Evolutionary conservation across 2,888 invertebrate genomes (phyloP).

Genomic region (Drosophila nr. medialis): DNA sequence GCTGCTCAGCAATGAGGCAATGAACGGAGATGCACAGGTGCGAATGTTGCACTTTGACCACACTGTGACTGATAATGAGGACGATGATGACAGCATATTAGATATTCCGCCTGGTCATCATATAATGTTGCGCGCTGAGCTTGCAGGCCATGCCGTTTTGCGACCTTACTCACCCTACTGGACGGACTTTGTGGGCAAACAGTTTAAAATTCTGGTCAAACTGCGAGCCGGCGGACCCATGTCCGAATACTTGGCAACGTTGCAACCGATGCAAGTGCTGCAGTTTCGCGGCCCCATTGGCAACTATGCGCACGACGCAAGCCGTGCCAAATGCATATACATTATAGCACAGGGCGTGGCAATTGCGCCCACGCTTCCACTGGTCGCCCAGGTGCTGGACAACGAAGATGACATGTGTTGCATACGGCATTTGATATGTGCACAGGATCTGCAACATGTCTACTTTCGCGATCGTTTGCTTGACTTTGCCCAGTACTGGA

Average conservation of each 20-base stretch:
- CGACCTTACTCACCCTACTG: constrained; percentile 84
- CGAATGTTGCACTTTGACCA: constrained; percentile 75
- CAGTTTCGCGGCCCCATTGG: constrained; percentile 92
- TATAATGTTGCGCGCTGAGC: constrained; percentile 70
- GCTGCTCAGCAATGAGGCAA: constrained; percentile 47
- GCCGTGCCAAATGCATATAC: constrained; percentile 75
- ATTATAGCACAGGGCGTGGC: constrained; percentile 91
- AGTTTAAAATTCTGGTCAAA: constrained; percentile 88
- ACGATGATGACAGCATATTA: constrained; percentile 62
- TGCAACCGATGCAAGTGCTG: constrained; percentile 86
- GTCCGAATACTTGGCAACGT: constrained; percentile 86
- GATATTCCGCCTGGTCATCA: constrained; percentile 80
- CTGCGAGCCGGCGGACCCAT: constrained; percentile 87
- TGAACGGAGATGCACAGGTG: constrained; percentile 46
- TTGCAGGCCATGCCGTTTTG: constrained; percentile 29
- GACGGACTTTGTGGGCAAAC: constrained; percentile 67
- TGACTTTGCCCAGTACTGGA: constrained; percentile 88
- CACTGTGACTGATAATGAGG: constrained; percentile 5
- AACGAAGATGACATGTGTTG: constrained; percentile 89
- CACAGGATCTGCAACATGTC: constrained; percentile 86
- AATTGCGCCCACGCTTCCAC: constrained; percentile 89
- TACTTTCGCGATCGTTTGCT: constrained; percentile 88
- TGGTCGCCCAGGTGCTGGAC: constrained; percentile 87
- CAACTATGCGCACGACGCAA: constrained; percentile 50
- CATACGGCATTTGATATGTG: constrained; percentile 88